phyloP scores from a whole-genome alignment of 1,140 invertebrate genomes.

The Myzus persicae region DNA sequence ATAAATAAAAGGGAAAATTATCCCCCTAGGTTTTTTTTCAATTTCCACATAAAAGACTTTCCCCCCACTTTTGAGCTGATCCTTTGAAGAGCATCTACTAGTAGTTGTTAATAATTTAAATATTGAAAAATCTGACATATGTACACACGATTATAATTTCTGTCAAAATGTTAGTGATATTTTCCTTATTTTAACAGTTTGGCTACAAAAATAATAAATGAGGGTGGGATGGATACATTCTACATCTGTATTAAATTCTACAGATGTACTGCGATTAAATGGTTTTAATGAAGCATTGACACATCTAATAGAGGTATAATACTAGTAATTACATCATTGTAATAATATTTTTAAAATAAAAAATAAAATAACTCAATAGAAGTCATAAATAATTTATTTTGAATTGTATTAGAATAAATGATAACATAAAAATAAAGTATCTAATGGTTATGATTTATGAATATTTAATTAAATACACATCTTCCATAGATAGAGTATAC shows the following conservation, averaged over 20 bases:
- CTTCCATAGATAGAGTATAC: not conserved
- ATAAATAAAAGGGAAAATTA: too few species aligned
- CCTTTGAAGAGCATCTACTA: too few species aligned
- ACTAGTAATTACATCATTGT: not conserved
- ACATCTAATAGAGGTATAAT: not conserved
- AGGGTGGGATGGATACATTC: not conserved
- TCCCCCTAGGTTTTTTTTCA: too few species aligned
- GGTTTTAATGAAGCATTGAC: not conserved
- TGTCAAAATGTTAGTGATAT: too few species aligned
- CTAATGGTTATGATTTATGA: not conserved
- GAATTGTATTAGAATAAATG: not conserved
- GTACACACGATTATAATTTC: too few species aligned
- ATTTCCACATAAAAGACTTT: too few species aligned
- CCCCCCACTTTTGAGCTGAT: too few species aligned
- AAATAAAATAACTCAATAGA: constrained; percentile 11
- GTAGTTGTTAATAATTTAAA: too few species aligned
- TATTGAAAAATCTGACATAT: too few species aligned
- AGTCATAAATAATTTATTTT: not conserved
- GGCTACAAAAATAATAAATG: too few species aligned
- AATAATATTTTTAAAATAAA: not conserved
- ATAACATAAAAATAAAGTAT: not conserved
- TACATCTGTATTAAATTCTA: not conserved
- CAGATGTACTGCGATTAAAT: not conserved
- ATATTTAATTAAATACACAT: not conserved
- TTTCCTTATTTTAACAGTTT: too few species aligned